Percentiles rank a stretch among this genome's conserved stretches.
These are phyloP conservation scores for Phoeniculus purpureus DNA, from an alignment of 2,797 vertebrate genomes.

Conservation along the genomic window DNA sequence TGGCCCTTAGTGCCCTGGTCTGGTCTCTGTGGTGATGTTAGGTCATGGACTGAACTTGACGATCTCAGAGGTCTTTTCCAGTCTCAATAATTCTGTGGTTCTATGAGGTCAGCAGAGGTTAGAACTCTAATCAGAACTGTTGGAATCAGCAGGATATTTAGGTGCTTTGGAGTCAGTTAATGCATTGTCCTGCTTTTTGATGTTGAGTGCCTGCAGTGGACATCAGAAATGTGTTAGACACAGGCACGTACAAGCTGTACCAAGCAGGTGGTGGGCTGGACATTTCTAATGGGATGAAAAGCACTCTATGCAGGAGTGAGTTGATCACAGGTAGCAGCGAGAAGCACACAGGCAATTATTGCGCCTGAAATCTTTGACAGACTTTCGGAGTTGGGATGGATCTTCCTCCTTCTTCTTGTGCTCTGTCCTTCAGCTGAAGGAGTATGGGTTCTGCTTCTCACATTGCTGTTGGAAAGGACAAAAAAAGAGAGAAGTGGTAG, in stretches of 20 bases:
- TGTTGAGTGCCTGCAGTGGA: background rate
- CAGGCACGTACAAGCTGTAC: accelerated
- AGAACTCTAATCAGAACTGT: background rate
- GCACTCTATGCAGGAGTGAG: background rate
- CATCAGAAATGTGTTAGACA: background rate
- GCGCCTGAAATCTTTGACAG: background rate
- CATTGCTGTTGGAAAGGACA: background rate
- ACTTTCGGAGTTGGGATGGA: background rate
- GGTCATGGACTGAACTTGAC: too few relatives aligned
- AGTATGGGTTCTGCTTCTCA: background rate
- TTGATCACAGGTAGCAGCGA: background rate
- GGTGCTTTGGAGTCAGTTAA: background rate
- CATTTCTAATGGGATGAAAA: background rate
- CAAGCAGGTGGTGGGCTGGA: background rate
- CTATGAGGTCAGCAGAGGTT: background rate
- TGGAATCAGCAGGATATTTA: background rate
- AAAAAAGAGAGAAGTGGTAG: background rate
- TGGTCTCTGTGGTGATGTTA: too few relatives aligned
- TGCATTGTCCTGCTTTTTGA: background rate
- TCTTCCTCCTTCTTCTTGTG: background rate
- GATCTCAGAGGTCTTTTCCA: too few relatives aligned
- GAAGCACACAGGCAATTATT: background rate
- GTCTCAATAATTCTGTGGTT: too few relatives aligned
- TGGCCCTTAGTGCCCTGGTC: too few relatives aligned
- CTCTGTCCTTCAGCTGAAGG: background rate